Conservation (phyloP, 2,888 invertebrate species). For the Drosophila siamana region DNA sequence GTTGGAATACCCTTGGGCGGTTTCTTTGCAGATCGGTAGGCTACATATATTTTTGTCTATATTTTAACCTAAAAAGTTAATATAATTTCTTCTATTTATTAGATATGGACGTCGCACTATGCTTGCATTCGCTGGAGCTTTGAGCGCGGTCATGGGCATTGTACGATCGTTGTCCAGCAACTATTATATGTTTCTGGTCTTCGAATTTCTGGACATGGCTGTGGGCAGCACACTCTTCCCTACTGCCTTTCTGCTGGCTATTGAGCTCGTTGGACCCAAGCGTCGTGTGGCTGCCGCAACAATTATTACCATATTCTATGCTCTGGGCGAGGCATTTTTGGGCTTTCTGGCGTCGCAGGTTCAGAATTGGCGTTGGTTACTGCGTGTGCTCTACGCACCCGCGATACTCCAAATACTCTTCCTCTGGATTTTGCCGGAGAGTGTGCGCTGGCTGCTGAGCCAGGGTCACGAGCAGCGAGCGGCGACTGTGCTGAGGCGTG, state of each 20-base stretch:
- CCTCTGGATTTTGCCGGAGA: conserved; percentile 89
- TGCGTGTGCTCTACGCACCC: conserved; percentile 89
- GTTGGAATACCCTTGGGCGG: conserved; percentile 89
- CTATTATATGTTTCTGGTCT: conserved; percentile 89
- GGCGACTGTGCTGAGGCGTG: conserved; percentile 87
- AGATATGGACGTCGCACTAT: conserved; percentile 88
- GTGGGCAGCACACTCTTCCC: conserved; percentile 90
- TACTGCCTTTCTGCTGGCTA: conserved; percentile 90
- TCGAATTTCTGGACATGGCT: conserved; percentile 90
- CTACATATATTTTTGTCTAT: not conserved
- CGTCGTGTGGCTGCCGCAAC: conserved; percentile 90
- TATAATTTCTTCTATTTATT: not conserved
- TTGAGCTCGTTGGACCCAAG: conserved; percentile 91
- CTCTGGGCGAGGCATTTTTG: conserved; percentile 89
- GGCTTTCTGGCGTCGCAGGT: conserved; percentile 89
- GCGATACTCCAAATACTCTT: conserved; percentile 89
- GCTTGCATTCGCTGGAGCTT: conserved; percentile 86
- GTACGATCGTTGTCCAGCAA: conserved; percentile 89
- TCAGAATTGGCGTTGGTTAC: conserved; percentile 89
- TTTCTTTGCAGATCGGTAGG: conserved; percentile 88
- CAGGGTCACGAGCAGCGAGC: conserved; percentile 87
- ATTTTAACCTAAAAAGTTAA: not conserved
- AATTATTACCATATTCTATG: conserved; percentile 89
- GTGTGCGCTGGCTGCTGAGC: conserved; percentile 91
- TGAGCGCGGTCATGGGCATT: conserved; percentile 89